A percentile compares a stretch with the other conserved stretches of the same genome.
These are phyloP conservation scores for Microhierax caerulescens DNA, from an alignment of 2,797 vertebrate species.

Conservation along the genomic window DNA sequence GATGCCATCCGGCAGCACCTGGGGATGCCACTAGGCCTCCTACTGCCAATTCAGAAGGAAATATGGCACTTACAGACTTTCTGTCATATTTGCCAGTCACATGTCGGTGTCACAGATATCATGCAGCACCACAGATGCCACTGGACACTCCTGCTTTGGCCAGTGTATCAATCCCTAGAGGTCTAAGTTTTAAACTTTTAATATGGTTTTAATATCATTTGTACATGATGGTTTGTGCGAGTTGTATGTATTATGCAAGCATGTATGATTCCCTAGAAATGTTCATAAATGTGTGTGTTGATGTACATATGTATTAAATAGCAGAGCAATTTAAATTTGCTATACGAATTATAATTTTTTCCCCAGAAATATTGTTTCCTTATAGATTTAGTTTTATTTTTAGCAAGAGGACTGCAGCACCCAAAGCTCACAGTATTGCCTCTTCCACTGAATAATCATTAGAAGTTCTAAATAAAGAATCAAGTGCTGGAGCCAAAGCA, in stretches of 20 bases:
- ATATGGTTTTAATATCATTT: neutral
- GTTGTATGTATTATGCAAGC: neutral
- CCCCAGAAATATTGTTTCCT: neutral
- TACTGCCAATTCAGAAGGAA: neutral
- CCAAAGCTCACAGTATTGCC: neutral
- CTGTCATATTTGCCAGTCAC: neutral
- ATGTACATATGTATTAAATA: neutral
- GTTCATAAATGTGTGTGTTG: neutral
- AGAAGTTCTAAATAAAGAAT: conserved; percentile 44
- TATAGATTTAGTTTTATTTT: neutral
- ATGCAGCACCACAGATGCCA: neutral
- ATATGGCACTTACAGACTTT: neutral
- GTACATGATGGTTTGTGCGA: rapidly evolving
- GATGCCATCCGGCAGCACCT: neutral
- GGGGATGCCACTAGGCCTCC: neutral
- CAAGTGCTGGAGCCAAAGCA: conserved; percentile 31
- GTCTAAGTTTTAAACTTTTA: neutral
- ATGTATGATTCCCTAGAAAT: neutral
- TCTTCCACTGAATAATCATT: conserved; percentile 31
- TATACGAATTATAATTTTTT: neutral
- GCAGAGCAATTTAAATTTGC: neutral
- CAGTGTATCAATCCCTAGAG: neutral
- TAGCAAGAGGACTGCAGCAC: neutral
- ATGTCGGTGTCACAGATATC: rapidly evolving
- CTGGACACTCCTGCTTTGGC: neutral